These are phyloP conservation scores for Clarias platycephalus DNA, from an alignment of 2,797 vertebrate genomes.

Conservation along the genomic window DNA sequence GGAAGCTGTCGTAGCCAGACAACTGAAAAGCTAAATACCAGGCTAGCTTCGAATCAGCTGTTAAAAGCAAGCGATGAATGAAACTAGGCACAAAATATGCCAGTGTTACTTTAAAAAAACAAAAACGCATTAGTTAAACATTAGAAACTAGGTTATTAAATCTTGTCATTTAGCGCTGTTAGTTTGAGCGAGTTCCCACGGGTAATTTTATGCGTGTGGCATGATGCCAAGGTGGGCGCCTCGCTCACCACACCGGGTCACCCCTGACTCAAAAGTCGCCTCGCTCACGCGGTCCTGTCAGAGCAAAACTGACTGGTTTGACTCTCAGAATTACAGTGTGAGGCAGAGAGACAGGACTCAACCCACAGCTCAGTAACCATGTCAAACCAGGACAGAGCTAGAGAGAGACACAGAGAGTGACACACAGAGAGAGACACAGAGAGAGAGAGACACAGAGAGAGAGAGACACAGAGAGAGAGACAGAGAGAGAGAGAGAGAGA, in stretches of 20 bases:
- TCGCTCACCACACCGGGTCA: background rate
- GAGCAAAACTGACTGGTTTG: conserved; percentile 21
- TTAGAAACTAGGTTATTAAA: background rate
- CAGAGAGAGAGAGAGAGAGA: conserved; percentile 11
- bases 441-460: conserved; percentile 13
- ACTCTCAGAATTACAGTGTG: conserved; percentile 6
- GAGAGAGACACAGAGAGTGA: conserved; percentile 27
- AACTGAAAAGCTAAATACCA: background rate
- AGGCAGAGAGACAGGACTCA: background rate
- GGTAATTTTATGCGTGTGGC: background rate
- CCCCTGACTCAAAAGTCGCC: conserved; percentile 1
- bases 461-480: background rate
- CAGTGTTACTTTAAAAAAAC: no score
- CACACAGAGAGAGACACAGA: conserved; percentile 40
- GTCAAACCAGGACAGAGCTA: background rate
- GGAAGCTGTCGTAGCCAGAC: background rate
- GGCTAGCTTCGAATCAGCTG: background rate
- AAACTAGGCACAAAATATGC: background rate
- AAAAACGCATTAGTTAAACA: background rate
- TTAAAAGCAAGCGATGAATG: background rate
- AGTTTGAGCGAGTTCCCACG: background rate
- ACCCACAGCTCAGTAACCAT: background rate
- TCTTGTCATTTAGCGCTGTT: background rate
- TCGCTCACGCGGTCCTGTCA: background rate
- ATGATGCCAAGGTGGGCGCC: background rate